phyloP scores from a whole-genome alignment of 2,888 invertebrate genomes.

The Amphiduros pacificus region DNA sequence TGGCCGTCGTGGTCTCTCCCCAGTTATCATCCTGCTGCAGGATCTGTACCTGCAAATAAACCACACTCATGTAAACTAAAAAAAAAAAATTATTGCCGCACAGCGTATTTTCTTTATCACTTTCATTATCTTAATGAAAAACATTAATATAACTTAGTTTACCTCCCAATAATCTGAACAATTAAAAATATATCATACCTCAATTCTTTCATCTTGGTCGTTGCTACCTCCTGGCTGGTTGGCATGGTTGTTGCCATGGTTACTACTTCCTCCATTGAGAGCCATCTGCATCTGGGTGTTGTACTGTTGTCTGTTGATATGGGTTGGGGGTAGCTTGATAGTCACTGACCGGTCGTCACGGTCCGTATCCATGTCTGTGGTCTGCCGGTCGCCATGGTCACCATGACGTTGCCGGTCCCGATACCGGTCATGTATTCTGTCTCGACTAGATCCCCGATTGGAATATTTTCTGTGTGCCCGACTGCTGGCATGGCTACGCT shows the following conservation, averaged over 20 bases:
- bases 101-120: too few species aligned
- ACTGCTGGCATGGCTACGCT: constrained; percentile 27
- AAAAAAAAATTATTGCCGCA: too few species aligned
- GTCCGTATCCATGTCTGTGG: constrained; percentile 28
- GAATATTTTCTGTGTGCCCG: not conserved
- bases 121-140: too few species aligned
- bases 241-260: not conserved
- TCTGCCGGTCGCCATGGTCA: constrained; percentile 25
- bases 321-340: constrained; percentile 44
- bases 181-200: too few species aligned
- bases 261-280: not conserved
- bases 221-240: constrained; percentile 26
- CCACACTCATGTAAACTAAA: too few species aligned
- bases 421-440: not conserved
- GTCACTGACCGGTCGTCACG: constrained; percentile 23
- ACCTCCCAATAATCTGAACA: not conserved
- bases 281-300: not conserved
- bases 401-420: constrained; percentile 30
- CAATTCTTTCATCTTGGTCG: constrained; percentile 24
- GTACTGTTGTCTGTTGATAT: constrained; percentile 26
- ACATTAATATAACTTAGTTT: constrained; percentile 2
- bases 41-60: constrained; percentile 95
- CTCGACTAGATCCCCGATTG: not conserved
- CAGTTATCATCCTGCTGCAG: constrained; percentile 96
- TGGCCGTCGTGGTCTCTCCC: constrained; percentile 96